These are phyloP conservation scores for Saguinus midas DNA, from an alignment of 2,113 vertebrate species.

Conservation along the genomic window DNA sequence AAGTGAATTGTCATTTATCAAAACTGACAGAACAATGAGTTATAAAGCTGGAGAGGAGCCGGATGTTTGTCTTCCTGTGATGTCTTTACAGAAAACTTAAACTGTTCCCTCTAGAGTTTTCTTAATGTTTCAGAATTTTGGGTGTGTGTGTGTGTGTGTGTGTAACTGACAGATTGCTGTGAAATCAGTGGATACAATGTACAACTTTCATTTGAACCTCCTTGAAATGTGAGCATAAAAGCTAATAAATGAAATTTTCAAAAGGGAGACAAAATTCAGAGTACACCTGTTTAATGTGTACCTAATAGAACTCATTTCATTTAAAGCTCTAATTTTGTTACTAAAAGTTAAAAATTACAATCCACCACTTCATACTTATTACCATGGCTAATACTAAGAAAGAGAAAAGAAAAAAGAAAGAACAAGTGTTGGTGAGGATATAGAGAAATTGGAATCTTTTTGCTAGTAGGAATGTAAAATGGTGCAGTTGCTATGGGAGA, in stretches of 20 bases:
- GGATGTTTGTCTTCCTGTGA: neutral
- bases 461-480: neutral
- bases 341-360: neutral
- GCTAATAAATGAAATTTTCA: slow-evolving; percentile 21
- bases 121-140: neutral
- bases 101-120: neutral
- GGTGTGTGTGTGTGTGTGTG: neutral
- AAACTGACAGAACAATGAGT: neutral
- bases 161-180: neutral
- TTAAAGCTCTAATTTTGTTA: neutral
- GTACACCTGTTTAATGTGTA: neutral
- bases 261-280: neutral
- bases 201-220: neutral
- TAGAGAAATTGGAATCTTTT: neutral
- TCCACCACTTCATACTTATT: neutral
- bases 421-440: neutral
- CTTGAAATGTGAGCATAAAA: neutral
- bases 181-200: neutral
- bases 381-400: neutral
- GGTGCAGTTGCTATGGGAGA: neutral
- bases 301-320: neutral
- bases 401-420: neutral
- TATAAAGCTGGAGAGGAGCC: neutral
- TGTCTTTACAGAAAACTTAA: neutral
- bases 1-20: neutral